phyloP scores from a whole-genome alignment of 2,888 invertebrate genomes.

The Cheilosia scutellata region DNA sequence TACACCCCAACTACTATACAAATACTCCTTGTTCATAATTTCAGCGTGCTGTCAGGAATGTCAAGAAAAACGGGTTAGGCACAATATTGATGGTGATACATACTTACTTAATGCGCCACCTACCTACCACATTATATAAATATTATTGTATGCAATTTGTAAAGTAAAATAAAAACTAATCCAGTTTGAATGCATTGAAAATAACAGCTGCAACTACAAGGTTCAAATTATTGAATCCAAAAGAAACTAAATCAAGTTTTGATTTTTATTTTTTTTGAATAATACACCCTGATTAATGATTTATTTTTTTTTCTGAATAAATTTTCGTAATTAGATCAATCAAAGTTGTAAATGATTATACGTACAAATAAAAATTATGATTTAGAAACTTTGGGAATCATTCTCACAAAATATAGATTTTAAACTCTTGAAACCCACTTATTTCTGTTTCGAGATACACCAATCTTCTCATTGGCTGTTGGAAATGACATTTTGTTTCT shows the following conservation, averaged over 20 bases:
- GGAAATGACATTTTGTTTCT: too few species aligned
- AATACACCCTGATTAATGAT: not conserved
- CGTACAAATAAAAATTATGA: not conserved
- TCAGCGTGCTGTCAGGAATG: not conserved
- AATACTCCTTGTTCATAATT: not conserved
- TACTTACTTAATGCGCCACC: not conserved
- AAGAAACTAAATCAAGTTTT: not conserved
- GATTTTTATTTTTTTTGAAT: not conserved
- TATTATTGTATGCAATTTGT: not conserved
- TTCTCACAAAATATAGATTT: too few species aligned
- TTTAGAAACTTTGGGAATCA: too few species aligned
- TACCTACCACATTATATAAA: not conserved
- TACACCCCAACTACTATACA: not conserved
- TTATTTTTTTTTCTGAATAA: not conserved
- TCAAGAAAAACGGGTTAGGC: slow-evolving; percentile 1
- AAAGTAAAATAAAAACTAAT: not conserved
- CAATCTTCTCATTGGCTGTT: too few species aligned
- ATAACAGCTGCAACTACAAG: slow-evolving; percentile 1
- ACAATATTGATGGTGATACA: not conserved
- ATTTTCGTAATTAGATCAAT: not conserved
- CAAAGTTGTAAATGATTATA: not conserved
- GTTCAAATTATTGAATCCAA: not conserved
- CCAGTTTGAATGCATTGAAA: not conserved
- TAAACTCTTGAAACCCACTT: too few species aligned
- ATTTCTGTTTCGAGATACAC: too few species aligned